Evolutionary conservation across 2,888 invertebrate species (phyloP).

Genomic region (Athalia rosae): DNA sequence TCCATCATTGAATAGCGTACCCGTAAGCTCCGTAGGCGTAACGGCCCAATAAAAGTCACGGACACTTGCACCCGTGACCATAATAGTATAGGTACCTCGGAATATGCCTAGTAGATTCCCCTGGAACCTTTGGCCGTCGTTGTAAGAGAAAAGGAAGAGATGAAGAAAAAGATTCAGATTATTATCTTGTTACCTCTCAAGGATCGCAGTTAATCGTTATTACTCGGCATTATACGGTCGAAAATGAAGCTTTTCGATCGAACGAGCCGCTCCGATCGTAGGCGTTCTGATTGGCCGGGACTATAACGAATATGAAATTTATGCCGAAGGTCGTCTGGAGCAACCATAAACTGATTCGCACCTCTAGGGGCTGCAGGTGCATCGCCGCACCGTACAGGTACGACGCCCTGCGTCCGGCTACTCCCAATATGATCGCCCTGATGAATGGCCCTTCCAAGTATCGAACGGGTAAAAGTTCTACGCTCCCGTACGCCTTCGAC

Average conservation of each 20-base stretch:
- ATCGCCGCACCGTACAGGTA: not conserved
- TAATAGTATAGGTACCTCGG: not conserved
- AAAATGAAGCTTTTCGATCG: constrained; percentile 50
- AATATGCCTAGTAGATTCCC: not conserved
- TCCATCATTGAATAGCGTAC: constrained; percentile 17
- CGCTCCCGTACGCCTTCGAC: constrained; percentile 9
- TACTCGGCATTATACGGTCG: constrained; percentile 59
- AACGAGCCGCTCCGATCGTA: constrained; percentile 39
- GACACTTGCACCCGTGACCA: constrained; percentile 25
- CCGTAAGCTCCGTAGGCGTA: constrained; percentile 38
- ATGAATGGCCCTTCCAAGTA: constrained; percentile 56
- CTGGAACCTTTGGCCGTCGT: not conserved
- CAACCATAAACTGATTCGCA: constrained; percentile 56
- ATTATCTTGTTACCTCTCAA: constrained; percentile 36
- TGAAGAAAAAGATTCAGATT: constrained; percentile 38
- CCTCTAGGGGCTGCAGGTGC: constrained; percentile 54
- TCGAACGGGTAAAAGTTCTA: constrained; percentile 15
- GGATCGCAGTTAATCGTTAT: constrained; percentile 59
- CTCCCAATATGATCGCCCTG: constrained; percentile 61
- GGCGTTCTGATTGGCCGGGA: constrained; percentile 54
- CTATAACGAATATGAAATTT: constrained; percentile 59
- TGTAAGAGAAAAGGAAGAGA: not conserved
- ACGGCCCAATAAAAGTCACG: constrained; percentile 37
- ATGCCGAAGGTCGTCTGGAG: constrained; percentile 57
- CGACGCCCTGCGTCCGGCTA: constrained; percentile 40